These are phyloP conservation scores for Macrobrachium rosenbergii DNA, from an alignment of 1,140 invertebrate species.

Conservation along the genomic window DNA sequence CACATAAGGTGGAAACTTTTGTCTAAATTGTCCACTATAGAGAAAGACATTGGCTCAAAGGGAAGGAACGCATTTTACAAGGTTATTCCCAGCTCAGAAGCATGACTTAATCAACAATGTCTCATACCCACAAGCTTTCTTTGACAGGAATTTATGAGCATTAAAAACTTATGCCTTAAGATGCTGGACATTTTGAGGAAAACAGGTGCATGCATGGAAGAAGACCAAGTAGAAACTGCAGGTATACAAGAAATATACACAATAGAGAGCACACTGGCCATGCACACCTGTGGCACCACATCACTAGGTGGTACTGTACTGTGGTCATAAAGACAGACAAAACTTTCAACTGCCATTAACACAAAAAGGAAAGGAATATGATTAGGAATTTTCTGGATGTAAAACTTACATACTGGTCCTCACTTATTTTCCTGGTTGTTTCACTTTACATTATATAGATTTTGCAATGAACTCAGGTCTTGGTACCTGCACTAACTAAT, in stretches of 20 bases:
- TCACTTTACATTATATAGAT: too few species aligned
- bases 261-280: constrained; percentile 33
- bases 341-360: not conserved
- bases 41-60: constrained; percentile 14
- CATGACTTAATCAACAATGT: not conserved
- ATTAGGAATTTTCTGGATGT: too few species aligned
- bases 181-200: not conserved
- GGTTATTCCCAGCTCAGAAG: constrained; percentile 1
- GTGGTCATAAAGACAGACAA: constrained; percentile 9
- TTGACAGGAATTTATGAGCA: not conserved
- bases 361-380: not conserved
- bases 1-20: not conserved
- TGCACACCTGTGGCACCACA: constrained; percentile 13
- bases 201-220: constrained; percentile 33
- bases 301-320: constrained; percentile 13
- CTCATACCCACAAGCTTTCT: too few species aligned
- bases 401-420: not conserved
- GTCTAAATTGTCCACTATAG: not conserved
- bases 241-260: constrained; percentile 41
- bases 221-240: constrained; percentile 27
- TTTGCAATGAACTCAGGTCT: not conserved
- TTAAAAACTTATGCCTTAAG: constrained; percentile 15
- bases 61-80: constrained; percentile 27
- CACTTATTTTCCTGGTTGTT: not conserved
- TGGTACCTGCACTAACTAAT: not conserved